Conservation (phyloP, 1,140 invertebrate species). For the Trachymyrmex septentrionalis region DNA sequence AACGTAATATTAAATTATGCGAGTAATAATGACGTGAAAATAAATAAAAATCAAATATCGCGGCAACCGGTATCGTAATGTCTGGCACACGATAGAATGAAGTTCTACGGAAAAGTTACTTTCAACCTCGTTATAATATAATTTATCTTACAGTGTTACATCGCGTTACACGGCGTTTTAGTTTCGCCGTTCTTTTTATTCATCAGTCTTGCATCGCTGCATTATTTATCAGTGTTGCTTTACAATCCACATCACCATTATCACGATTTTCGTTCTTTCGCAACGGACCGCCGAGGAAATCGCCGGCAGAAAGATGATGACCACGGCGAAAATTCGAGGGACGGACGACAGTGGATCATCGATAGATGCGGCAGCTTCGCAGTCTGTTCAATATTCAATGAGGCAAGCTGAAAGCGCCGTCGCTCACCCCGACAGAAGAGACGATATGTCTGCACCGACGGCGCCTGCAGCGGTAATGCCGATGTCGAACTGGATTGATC, state of each 20-base stretch:
- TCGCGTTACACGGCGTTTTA: neutral
- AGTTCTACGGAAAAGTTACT: neutral
- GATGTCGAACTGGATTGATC: constrained; percentile 40
- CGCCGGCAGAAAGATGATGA: constrained; percentile 61
- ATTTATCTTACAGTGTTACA: constrained; percentile 16
- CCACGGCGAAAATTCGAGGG: constrained; percentile 54
- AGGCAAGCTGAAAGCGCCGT: constrained; percentile 43
- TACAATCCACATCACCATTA: neutral
- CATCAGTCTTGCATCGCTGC: constrained; percentile 2
- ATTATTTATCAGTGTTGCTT: constrained; percentile 6
- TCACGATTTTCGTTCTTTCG: neutral
- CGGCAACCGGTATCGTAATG: neutral
- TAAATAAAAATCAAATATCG: constrained; percentile 30
- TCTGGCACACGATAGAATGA: neutral
- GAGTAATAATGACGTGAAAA: constrained; percentile 17
- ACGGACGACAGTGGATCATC: neutral
- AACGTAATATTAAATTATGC: constrained; percentile 51
- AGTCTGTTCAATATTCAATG: constrained; percentile 46
- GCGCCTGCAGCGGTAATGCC: constrained; percentile 18
- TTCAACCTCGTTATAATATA: neutral
- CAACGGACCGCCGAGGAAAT: constrained; percentile 69
- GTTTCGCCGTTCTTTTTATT: neutral
- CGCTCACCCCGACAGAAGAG: constrained; percentile 18
- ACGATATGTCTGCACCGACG: constrained; percentile 1
- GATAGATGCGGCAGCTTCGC: neutral